Base-by-base conservation (phyloP, 2,797 vertebrate species). In the Anas bernieri region DNA sequence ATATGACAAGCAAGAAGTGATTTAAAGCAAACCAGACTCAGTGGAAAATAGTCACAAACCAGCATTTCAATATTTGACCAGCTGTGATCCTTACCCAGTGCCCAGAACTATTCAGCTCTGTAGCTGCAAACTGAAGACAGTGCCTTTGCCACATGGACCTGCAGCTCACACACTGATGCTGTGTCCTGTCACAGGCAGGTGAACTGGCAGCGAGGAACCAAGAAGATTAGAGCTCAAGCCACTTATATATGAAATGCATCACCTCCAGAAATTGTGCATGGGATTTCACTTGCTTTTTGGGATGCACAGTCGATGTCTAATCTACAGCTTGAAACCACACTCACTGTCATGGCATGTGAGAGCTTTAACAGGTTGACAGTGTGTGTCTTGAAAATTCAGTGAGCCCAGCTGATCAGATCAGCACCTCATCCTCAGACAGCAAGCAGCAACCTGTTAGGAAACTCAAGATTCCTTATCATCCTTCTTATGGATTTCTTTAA, bases 201-300 rank as follows among this genome's bases (percentile, higher is more conserved):
- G 18, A 92, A 10, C 21, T n/a, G 56, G 43, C n/a, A 83, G 20
- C 26, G 69, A 23, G 25, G 52, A 86, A 50, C 31, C 28, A 62
- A 28, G 43, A 69, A 62, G 21, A 54, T 7, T 6, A 41, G 11
- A 18, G 37, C 33, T 77, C 2, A 4, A 17, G 11, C 3, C 39
- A 39, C 17, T 75, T 54, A 17, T 55, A 14, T 2, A 15, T 3
- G 8, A 66, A 93, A 52, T 1, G 0, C 3, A 2, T 54, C n/a
- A 75, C 13, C 8, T 63, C n/a, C 58, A 87, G 76, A 35, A 82
- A 73, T 12, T 48, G 50, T 37, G 14, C 28, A 35, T 20, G n/a
- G 59, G 39, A 73, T 92, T 92, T 62, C 70, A 52, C 85, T 67
- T 31, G 33, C 18, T 91, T 63, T 89, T 67, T 81, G 56, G 73